Percentiles rank a stretch among this genome's conserved stretches.
phyloP scores from a whole-genome alignment of 2,888 invertebrate genomes.

The Brachyopa scutellaris region DNA sequence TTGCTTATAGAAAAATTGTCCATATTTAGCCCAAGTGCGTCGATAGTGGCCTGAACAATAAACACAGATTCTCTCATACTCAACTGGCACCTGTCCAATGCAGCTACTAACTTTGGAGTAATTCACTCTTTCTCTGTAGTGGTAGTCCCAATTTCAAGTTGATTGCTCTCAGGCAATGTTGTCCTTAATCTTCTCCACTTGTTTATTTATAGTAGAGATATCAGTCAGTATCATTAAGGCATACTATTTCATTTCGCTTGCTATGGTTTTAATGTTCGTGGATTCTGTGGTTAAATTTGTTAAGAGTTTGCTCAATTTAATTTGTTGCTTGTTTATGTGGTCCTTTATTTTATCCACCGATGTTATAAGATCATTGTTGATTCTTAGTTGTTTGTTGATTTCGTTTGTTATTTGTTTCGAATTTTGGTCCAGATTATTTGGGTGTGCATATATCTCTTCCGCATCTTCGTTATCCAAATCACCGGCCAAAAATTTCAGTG shows the following conservation, averaged over 20 bases:
- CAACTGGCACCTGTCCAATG: slow-evolving; percentile 69
- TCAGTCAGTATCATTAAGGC: not conserved
- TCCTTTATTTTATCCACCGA: slow-evolving; percentile 4
- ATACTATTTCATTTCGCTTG: not conserved
- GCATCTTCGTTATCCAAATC: not conserved
- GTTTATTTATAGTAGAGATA: not conserved
- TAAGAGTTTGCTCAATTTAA: not conserved
- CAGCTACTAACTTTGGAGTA: slow-evolving; percentile 69
- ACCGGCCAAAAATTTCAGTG: not conserved
- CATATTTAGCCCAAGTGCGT: slow-evolving; percentile 72
- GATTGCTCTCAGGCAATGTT: too few relatives aligned
- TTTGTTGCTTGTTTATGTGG: not conserved
- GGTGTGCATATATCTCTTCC: not conserved
- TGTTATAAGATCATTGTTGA: slow-evolving; percentile 1
- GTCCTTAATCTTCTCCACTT: not conserved
- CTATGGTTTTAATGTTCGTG: not conserved
- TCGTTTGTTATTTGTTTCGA: not conserved
- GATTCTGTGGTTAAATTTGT: not conserved
- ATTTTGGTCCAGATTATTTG: not conserved
- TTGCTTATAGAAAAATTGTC: slow-evolving; percentile 76
- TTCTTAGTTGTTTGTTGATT: not conserved
- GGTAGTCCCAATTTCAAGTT: too few relatives aligned
- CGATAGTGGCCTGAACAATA: slow-evolving; percentile 73
- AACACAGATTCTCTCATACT: slow-evolving; percentile 72
- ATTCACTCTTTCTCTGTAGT: too few relatives aligned